Conservation (phyloP, 2,888 invertebrate genomes). For the Erebia aethiops region DNA sequence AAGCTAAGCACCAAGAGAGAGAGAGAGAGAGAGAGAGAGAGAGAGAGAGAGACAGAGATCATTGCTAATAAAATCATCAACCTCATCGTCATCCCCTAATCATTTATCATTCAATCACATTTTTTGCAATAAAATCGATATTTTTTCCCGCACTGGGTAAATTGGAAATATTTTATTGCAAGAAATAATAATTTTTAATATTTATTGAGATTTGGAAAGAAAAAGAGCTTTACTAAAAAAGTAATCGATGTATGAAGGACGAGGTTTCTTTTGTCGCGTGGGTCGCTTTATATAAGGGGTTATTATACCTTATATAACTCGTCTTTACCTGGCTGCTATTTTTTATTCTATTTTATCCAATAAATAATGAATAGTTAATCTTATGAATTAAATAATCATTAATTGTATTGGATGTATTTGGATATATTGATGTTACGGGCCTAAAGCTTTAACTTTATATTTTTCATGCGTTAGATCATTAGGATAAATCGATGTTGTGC, state of each 20-base stretch:
- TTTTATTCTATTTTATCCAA: too few species aligned
- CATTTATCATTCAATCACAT: constrained; percentile 20
- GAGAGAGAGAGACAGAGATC: not conserved
- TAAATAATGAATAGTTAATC: too few species aligned
- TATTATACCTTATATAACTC: too few species aligned
- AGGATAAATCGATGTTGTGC: constrained; percentile 55
- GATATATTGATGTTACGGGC: constrained; percentile 15
- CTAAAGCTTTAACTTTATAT: constrained; percentile 40
- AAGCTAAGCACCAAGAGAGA: not conserved
- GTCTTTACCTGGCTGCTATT: too few species aligned
- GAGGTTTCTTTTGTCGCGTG: too few species aligned
- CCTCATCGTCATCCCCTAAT: not conserved
- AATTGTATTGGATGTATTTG: not conserved
- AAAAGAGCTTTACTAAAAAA: not conserved
- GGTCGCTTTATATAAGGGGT: too few species aligned
- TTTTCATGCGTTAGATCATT: constrained; percentile 14
- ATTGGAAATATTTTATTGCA: constrained; percentile 16
- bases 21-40: too few species aligned
- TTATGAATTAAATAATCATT: too few species aligned
- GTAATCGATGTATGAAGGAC: not conserved
- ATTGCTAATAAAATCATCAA: not conserved
- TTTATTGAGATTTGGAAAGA: constrained; percentile 15
- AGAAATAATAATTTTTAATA: constrained; percentile 13
- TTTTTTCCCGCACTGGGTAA: not conserved
- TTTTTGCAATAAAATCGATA: constrained; percentile 13